Evolutionary conservation across 2,797 vertebrate genomes (phyloP).

Genomic region (Clarias laeviceps): DNA sequence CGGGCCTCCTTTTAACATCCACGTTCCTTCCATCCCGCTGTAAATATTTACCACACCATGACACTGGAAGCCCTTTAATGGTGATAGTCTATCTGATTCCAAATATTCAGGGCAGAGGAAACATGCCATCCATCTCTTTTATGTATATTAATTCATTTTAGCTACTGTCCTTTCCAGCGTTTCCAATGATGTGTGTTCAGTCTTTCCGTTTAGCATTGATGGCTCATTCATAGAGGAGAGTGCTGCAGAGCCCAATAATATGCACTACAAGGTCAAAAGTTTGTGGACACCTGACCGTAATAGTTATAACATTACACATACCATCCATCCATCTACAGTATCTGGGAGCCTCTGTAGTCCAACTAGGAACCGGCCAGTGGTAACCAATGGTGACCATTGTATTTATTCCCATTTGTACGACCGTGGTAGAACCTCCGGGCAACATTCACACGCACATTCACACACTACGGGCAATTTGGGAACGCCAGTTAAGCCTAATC

Average conservation of each 20-base stretch:
- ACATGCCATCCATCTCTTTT: neutral
- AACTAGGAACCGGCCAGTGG: no score
- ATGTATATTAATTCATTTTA: constrained; percentile 25
- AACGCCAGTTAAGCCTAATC: no score
- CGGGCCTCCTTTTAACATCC: neutral
- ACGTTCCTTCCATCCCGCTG: constrained; percentile 25
- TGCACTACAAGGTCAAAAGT: neutral
- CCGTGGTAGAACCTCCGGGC: no score
- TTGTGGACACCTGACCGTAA: neutral
- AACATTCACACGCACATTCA: no score
- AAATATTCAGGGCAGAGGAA: neutral
- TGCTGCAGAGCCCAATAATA: neutral
- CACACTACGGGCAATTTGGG: no score
- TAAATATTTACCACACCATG: constrained; percentile 34
- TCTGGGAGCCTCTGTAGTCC: no score
- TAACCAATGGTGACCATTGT: no score
- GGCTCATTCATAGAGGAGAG: neutral
- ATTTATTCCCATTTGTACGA: no score
- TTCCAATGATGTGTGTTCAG: neutral
- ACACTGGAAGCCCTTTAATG: constrained; percentile 14
- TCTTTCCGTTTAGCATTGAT: neutral
- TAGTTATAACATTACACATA: neutral
- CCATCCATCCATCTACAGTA: no score
- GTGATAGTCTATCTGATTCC: neutral
- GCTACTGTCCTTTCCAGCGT: neutral